phyloP scores from a whole-genome alignment of 1,140 invertebrate genomes.

The Magallana gigas region DNA sequence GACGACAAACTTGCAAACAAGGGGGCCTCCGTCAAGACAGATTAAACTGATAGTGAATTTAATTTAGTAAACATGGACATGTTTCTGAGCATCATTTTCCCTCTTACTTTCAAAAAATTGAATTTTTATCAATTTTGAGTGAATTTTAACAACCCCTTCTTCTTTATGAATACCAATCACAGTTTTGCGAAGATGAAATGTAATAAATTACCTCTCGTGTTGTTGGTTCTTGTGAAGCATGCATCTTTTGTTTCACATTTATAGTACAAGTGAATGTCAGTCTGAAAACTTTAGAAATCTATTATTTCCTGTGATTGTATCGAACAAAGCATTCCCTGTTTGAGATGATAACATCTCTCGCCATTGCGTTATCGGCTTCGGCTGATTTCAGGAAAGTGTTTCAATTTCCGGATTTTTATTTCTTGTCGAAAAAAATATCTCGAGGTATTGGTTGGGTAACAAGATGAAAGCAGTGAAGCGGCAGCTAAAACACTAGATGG shows the following conservation, averaged over 20 bases:
- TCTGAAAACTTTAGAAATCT: neutral
- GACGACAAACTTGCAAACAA: too few species aligned
- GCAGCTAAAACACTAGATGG: neutral
- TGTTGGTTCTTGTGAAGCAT: neutral
- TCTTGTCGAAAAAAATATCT: constrained; percentile 13
- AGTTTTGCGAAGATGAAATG: too few species aligned
- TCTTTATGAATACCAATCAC: too few species aligned
- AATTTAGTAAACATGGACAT: too few species aligned
- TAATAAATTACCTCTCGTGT: too few species aligned
- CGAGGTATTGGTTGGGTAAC: neutral
- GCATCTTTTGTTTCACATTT: neutral
- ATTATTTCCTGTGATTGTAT: constrained; percentile 32
- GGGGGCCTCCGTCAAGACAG: too few species aligned
- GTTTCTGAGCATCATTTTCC: too few species aligned
- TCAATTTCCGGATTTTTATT: constrained; percentile 36
- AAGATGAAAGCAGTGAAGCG: neutral
- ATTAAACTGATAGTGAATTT: too few species aligned
- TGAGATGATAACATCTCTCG: neutral
- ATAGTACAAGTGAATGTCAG: neutral
- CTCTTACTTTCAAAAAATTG: too few species aligned
- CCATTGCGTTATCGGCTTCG: constrained; percentile 24
- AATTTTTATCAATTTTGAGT: too few species aligned
- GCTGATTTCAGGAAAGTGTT: constrained; percentile 19
- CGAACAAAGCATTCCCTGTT: constrained; percentile 21
- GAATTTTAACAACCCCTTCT: too few species aligned